Conservation (phyloP, 2,888 invertebrate genomes). For the Steinernema scapterisci region DNA sequence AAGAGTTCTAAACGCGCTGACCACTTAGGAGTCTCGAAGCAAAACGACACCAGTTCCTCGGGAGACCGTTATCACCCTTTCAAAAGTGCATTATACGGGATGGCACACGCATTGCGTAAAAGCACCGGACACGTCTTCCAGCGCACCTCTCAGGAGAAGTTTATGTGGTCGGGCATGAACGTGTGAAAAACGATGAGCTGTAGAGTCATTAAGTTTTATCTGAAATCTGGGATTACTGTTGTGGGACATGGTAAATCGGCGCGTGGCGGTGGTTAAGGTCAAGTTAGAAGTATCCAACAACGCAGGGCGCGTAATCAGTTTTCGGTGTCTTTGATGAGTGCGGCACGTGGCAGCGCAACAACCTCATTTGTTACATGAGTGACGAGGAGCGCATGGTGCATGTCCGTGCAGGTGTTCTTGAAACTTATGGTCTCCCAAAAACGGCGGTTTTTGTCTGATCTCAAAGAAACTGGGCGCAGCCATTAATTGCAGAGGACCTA, state of each 20-base stretch:
- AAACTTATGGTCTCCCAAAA: background rate
- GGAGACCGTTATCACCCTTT: constrained; percentile 13
- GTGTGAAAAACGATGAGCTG: too few species aligned
- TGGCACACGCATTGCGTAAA: background rate
- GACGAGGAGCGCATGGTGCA: background rate
- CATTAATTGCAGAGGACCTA: too few species aligned
- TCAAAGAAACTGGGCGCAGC: background rate
- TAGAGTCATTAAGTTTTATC: too few species aligned
- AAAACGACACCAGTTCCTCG: too few species aligned
- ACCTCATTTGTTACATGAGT: constrained; percentile 30
- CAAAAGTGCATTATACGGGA: background rate
- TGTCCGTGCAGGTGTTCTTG: constrained; percentile 15
- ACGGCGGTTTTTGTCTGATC: background rate
- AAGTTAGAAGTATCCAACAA: background rate
- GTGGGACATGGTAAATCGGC: too few species aligned
- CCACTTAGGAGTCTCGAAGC: too few species aligned
- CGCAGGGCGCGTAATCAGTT: background rate
- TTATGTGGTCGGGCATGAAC: too few species aligned
- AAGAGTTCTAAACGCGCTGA: too few species aligned
- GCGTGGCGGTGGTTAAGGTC: too few species aligned
- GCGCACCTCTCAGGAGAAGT: too few species aligned
- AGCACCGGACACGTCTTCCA: too few species aligned
- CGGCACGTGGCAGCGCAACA: constrained; percentile 9
- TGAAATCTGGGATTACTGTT: too few species aligned
- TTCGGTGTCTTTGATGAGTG: constrained; percentile 21